A percentile compares a stretch with the other conserved stretches of the same genome.
phyloP scores from a whole-genome alignment of 64 coral and sea anemone genomes.

The Platygyra sinensis region DNA sequence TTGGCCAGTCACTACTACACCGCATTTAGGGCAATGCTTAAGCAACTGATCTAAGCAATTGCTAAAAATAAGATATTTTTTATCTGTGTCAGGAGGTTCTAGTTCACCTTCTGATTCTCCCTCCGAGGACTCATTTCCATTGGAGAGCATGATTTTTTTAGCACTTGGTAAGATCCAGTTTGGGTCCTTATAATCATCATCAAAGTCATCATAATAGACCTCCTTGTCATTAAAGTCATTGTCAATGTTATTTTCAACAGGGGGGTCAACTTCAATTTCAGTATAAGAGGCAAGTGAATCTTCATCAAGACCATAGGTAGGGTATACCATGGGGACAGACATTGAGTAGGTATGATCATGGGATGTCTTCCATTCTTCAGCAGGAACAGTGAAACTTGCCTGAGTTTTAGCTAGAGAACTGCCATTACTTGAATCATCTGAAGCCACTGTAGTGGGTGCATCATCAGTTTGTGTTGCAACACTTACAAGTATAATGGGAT shows the following conservation, averaged over 20 bases:
- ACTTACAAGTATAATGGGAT: neutral
- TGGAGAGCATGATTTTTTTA: too few relatives aligned
- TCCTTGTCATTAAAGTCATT: neutral
- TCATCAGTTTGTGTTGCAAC: neutral
- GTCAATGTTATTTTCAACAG: too few relatives aligned
- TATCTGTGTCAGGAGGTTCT: too few relatives aligned
- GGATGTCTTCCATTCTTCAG: neutral
- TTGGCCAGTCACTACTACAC: neutral
- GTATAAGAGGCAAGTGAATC: too few relatives aligned
- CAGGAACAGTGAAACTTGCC: neutral
- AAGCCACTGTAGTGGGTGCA: neutral
- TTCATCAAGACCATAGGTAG: too few relatives aligned
- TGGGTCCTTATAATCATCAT: too few relatives aligned
- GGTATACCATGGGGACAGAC: too few relatives aligned
- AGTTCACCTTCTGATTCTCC: too few relatives aligned
- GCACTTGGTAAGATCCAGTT: too few relatives aligned
- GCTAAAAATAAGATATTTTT: neutral
- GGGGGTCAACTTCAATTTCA: too few relatives aligned
- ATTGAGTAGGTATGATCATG: neutral
- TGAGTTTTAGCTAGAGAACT: neutral
- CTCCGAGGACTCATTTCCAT: too few relatives aligned
- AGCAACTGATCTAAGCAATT: neutral
- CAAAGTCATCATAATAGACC: too few relatives aligned
- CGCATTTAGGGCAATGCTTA: neutral
- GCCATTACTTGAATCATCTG: neutral